phyloP scores from a whole-genome alignment of 2,113 vertebrate species.

The Geococcyx californianus region DNA sequence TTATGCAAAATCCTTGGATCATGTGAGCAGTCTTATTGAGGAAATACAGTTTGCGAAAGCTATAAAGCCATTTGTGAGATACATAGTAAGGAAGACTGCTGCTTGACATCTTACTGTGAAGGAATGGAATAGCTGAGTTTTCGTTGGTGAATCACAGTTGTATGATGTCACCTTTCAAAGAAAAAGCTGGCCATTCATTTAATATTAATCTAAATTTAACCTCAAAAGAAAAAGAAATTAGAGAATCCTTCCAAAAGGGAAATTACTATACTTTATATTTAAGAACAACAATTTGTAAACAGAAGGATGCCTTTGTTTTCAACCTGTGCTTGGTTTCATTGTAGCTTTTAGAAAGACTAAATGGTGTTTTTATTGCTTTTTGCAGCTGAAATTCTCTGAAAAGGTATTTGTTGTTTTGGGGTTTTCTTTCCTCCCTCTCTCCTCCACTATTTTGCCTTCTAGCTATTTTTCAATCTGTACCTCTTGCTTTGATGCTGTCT shows the following conservation, averaged over 20 bases:
- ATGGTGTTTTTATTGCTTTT: not conserved
- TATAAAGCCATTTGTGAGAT: not conserved
- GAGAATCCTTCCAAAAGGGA: not conserved
- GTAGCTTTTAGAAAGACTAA: not conserved
- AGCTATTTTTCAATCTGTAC: constrained; percentile 31
- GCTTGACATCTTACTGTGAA: not conserved
- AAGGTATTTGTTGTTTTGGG: not conserved
- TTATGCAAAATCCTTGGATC: not conserved
- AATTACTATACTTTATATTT: not conserved
- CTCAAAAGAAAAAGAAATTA: not conserved
- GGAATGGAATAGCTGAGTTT: not conserved
- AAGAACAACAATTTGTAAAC: not conserved
- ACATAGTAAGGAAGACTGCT: not conserved
- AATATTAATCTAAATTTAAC: not conserved
- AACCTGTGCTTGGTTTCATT: not conserved
- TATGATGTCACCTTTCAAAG: not conserved
- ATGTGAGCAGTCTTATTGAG: not conserved
- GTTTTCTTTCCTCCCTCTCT: not conserved
- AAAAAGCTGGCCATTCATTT: not conserved
- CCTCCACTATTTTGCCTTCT: constrained; percentile 35
- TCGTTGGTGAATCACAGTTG: not conserved
- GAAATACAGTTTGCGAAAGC: not conserved
- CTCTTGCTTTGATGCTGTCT: constrained; percentile 61
- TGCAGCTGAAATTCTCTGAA: not conserved
- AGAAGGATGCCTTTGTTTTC: not conserved